Evolutionary conservation across 1,140 invertebrate species (phyloP).

Genomic region (Homarus americanus): DNA sequence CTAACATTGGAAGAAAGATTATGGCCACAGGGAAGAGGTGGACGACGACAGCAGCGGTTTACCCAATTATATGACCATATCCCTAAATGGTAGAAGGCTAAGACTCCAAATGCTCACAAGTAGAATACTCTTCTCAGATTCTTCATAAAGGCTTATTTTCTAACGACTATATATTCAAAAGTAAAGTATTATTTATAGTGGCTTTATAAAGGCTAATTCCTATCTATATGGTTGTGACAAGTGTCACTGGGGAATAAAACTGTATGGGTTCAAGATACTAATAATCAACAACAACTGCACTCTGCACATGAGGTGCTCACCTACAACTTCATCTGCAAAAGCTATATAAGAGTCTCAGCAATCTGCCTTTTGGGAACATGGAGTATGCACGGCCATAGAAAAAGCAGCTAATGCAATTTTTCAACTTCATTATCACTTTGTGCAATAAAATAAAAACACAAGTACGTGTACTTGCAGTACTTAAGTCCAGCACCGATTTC

Average conservation of each 20-base stretch:
- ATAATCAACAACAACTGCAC: slow-evolving; percentile 2
- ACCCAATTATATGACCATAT: slow-evolving; percentile 30
- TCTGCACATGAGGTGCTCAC: background rate
- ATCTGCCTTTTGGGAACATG: slow-evolving; percentile 31
- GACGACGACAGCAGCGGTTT: slow-evolving; percentile 49
- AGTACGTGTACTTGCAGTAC: slow-evolving; percentile 35
- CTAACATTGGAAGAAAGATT: slow-evolving; percentile 54
- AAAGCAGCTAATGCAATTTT: slow-evolving; percentile 56
- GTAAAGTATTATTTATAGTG: background rate
- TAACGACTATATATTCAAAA: slow-evolving; percentile 1
- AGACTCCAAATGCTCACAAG: slow-evolving; percentile 20
- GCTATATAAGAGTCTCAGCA: slow-evolving; percentile 27
- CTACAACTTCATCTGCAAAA: background rate
- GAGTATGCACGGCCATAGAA: slow-evolving; percentile 49
- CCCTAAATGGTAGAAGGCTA: slow-evolving; percentile 4
- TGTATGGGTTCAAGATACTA: background rate
- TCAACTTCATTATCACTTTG: slow-evolving; percentile 51
- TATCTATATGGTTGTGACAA: background rate
- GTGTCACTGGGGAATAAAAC: slow-evolving; percentile 10
- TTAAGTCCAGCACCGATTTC: slow-evolving; percentile 50
- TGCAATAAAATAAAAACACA: slow-evolving; percentile 47
- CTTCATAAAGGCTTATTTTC: background rate
- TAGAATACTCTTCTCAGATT: background rate
- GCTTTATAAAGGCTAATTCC: background rate
- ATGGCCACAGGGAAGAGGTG: slow-evolving; percentile 55